phyloP scores from a whole-genome alignment of 1,140 invertebrate species.

The Lineus longissimus region DNA sequence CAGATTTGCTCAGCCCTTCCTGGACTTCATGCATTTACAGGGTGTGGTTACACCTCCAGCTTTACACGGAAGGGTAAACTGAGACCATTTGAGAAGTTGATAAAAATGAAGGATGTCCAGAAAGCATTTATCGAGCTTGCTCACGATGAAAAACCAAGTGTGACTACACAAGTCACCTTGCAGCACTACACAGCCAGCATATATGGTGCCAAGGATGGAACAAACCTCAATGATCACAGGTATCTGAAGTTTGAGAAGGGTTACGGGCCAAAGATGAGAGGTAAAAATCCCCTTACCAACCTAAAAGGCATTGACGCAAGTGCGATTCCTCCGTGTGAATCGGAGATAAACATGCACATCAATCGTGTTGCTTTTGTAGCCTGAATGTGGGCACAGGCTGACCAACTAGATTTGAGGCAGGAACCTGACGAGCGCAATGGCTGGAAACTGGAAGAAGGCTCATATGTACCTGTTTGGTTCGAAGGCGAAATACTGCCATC shows the following conservation, averaged over 20 bases:
- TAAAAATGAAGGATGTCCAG: background rate
- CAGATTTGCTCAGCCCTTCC: background rate
- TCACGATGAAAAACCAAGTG: background rate
- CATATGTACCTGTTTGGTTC: background rate
- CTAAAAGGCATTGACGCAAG: background rate
- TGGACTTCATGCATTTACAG: slow-evolving; percentile 10
- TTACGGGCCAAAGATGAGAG: background rate
- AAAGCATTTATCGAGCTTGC: background rate
- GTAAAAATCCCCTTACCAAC: background rate
- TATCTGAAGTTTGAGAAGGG: background rate
- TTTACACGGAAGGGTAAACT: slow-evolving; percentile 11
- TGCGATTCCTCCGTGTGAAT: background rate
- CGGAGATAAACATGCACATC: background rate
- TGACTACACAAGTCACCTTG: background rate
- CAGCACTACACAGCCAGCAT: background rate
- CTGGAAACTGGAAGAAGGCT: background rate
- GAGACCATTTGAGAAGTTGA: slow-evolving; percentile 5
- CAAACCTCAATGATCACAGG: background rate
- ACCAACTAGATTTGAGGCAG: background rate
- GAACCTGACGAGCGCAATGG: background rate
- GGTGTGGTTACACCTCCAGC: slow-evolving; percentile 8
- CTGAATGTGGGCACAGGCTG: background rate
- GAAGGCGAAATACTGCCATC: background rate
- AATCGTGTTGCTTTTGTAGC: background rate
- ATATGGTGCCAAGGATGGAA: background rate